Conservation (phyloP, 1,140 invertebrate genomes). For the Venturia canescens region DNA sequence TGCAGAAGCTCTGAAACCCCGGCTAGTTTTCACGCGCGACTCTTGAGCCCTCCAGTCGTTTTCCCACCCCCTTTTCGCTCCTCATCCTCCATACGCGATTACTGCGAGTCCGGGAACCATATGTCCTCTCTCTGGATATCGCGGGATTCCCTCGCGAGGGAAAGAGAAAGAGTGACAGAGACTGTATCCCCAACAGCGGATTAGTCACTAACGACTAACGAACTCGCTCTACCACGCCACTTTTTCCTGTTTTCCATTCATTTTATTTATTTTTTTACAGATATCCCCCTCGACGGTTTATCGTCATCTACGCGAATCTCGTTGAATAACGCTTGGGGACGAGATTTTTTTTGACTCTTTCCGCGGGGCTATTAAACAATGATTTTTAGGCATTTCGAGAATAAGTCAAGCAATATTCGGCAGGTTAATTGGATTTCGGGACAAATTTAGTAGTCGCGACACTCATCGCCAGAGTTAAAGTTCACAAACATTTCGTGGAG, state of each 20-base stretch:
- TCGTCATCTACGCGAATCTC: not conserved
- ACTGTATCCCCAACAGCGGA: conserved; percentile 58
- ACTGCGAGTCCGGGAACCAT: conserved; percentile 26
- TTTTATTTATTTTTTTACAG: conserved; percentile 5
- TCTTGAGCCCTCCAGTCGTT: conserved; percentile 57
- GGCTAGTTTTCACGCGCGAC: conserved; percentile 65
- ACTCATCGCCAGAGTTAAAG: too few species aligned
- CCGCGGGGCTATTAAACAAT: not conserved
- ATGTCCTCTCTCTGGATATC: conserved; percentile 8
- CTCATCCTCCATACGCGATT: conserved; percentile 17
- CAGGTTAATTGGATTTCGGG: not conserved
- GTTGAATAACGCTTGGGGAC: not conserved
- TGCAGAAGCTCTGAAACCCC: conserved; percentile 28
- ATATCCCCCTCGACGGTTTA: conserved; percentile 9
- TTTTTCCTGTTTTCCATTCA: conserved; percentile 51
- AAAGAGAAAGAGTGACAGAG: not conserved
- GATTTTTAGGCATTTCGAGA: not conserved
- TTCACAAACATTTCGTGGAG: too few species aligned
- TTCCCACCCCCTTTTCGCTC: not conserved
- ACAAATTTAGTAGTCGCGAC: too few species aligned
- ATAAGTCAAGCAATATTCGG: not conserved
- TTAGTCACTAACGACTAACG: conserved; percentile 72
- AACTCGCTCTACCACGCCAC: conserved; percentile 67
- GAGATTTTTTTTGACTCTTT: not conserved
- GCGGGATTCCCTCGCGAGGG: conserved; percentile 13